Base-by-base conservation (phyloP, 2,888 invertebrate genomes). In the Thelaira solivaga region DNA sequence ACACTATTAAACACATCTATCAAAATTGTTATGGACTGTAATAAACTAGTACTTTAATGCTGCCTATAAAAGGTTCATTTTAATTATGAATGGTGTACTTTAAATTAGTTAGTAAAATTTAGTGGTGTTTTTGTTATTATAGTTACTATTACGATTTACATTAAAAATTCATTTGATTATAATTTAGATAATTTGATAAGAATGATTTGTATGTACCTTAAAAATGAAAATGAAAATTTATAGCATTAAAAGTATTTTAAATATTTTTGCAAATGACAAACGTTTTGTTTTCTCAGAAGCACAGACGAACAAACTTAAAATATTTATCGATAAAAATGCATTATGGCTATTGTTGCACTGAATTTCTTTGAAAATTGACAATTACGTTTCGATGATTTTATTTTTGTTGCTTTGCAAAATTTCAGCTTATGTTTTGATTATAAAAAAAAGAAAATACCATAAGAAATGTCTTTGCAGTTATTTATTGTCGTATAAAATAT, bases 401-500 rank as follows among this genome's bases (percentile, higher is more conserved):
- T 61, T 34, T 26, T 29, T 24, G 13, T 13, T 20, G 26, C 24
- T 51, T 51, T 55, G 5, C 11, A 1, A 45, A 61, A 65, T 71
- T 18, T 18, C 41, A 41, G 67, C 36, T 61, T 59, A 74, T 59
- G 47, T 68, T 57, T 45, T 18, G 18, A 10, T 26, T 47, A 55
- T 47, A 41, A 64, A 62, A 47, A 55, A 39, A 41, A 29, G 18
- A 29, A 53, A 71, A 57, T n/a, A n/a, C n/a, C n/a, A 51, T 62
- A 67, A 68, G 47, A 73, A 68, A 77, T 80, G 69, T 73, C 78
- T 78, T 61, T 62, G 64, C 74, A 81, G 83, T 85, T 85, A 85
- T 85, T 83, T 81, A 86, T 84, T 83, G 83, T 69, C 81, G 81
- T 82, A 83, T 86, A 86, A 86, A 86, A 82, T 86, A 82, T 84